Evolutionary conservation across 2,797 vertebrate genomes (phyloP), one percentile per base, ranked within the genome.

Genomic region (Urocyon cinereoargenteus): DNA sequence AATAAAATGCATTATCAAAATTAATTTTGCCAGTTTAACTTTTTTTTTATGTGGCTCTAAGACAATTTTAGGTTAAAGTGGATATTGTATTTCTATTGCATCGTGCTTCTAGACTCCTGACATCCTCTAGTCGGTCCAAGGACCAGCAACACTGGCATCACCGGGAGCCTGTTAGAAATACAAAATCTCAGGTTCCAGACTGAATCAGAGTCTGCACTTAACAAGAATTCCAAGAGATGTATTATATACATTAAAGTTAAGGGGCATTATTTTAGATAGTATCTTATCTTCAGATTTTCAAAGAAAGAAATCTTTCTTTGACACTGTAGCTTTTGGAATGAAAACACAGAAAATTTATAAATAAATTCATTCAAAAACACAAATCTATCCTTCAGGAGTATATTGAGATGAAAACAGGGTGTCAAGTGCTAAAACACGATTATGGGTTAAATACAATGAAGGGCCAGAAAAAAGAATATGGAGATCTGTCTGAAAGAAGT

Each of bases 241-340:
- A 16, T 75, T 61, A 64, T 34, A 15, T 6, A 57, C 12, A 36
- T 45, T 45, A 64, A 94, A 34, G 19, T 87, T 51, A 62, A 89
- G 57, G 85, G 16, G 49, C 79, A 92, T 49, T 79, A 61, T 79
- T 78, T 84, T 79, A 84, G 57, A n/a, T 45, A 59, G 8, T 51
- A 62, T 57, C 59, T 96, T 95, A 86, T 73, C 75, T 73, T 94
- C 0, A 53, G 28, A 86, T 75, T 82, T 36, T 88, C 55, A 86
- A 72, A 82, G 12, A 94, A 31, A 75, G 34, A 51, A 82, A 66
- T n/a, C n/a, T n/a, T n/a, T n/a, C n/a, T n/a, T n/a, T 55, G 45
- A 73, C 5, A 72, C 34, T n/a, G 49, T 55, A 6, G 15, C n/a
- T 86, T 86, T 70, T 6, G 36, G 9, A 93, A 87, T 93, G 51